phyloP scores from a whole-genome alignment of 2,113 vertebrate species.

The Rhineura floridana region DNA sequence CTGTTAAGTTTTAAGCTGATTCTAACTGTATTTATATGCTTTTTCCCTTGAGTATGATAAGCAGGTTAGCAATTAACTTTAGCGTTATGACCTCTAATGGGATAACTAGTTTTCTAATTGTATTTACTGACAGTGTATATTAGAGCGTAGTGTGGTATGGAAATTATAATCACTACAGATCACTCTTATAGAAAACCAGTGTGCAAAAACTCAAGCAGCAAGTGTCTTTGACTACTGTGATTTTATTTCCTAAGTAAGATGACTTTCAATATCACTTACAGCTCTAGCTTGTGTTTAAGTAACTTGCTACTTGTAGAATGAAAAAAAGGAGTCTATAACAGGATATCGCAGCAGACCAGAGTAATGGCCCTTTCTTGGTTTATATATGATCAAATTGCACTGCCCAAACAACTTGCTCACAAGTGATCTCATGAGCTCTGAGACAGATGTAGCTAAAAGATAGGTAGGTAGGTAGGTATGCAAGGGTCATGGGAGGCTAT shows the following conservation, averaged over 20 bases:
- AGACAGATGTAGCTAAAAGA: not conserved
- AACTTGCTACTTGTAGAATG: not conserved
- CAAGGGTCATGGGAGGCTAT: not conserved
- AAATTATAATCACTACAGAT: slow-evolving; percentile 51
- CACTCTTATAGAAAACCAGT: slow-evolving; percentile 22
- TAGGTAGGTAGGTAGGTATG: no score
- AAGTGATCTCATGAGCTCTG: not conserved
- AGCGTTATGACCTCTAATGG: slow-evolving; percentile 66
- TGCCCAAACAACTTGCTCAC: not conserved
- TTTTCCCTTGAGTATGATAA: slow-evolving; percentile 72
- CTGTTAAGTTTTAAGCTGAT: slow-evolving; percentile 58
- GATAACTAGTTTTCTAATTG: slow-evolving; percentile 74
- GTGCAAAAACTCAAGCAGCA: slow-evolving; percentile 2
- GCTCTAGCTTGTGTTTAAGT: not conserved
- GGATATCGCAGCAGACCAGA: not conserved
- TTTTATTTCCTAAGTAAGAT: not conserved
- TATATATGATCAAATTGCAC: not conserved
- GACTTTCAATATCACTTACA: slow-evolving; percentile 25
- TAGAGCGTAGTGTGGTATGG: slow-evolving; percentile 51
- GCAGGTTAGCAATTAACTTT: slow-evolving; percentile 74
- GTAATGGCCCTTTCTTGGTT: not conserved
- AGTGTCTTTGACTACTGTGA: not conserved
- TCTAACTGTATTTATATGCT: slow-evolving; percentile 66
- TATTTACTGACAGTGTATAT: slow-evolving; percentile 65
- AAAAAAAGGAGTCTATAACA: slow-evolving; percentile 23